phyloP scores from a whole-genome alignment of 2,888 invertebrate genomes.

The Harpalus rubripes region DNA sequence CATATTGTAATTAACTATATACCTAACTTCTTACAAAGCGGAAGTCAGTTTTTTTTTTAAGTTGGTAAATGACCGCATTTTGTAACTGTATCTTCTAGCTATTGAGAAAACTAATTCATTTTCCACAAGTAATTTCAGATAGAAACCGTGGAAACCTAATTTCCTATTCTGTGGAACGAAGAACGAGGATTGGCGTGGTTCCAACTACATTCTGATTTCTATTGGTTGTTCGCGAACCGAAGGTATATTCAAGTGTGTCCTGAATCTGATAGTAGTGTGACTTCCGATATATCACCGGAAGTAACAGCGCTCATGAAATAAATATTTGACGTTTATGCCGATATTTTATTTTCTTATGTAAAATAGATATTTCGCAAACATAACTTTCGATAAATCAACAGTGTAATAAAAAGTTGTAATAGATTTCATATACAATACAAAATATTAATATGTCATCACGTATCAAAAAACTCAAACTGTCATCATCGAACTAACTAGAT shows the following conservation, averaged over 20 bases:
- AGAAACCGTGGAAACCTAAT: slow-evolving; percentile 20
- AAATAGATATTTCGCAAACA: slow-evolving; percentile 14
- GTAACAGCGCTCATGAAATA: slow-evolving; percentile 12
- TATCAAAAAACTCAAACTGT: too few relatives aligned
- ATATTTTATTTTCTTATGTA: background rate
- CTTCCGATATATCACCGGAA: slow-evolving; percentile 11
- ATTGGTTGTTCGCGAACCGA: background rate
- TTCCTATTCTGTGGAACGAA: slow-evolving; percentile 17
- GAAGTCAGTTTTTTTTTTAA: too few relatives aligned
- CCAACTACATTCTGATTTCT: slow-evolving; percentile 29
- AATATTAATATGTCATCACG: too few relatives aligned
- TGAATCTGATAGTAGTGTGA: slow-evolving; percentile 14
- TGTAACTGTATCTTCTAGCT: too few relatives aligned
- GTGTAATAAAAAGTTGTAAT: background rate
- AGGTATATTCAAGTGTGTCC: background rate
- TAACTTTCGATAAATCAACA: slow-evolving; percentile 1
- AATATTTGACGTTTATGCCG: slow-evolving; percentile 23
- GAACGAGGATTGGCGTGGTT: background rate
- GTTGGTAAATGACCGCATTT: too few relatives aligned
- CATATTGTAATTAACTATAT: too few relatives aligned
- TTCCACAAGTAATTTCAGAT: slow-evolving; percentile 16
- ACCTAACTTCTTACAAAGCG: too few relatives aligned
- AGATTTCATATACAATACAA: too few relatives aligned
- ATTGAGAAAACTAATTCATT: slow-evolving; percentile 18
- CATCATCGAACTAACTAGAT: too few relatives aligned